Percentiles rank a stretch among this genome's conserved stretches.
These are phyloP conservation scores for Rana temporaria DNA, from an alignment of 2,113 vertebrate genomes.

Conservation along the genomic window DNA sequence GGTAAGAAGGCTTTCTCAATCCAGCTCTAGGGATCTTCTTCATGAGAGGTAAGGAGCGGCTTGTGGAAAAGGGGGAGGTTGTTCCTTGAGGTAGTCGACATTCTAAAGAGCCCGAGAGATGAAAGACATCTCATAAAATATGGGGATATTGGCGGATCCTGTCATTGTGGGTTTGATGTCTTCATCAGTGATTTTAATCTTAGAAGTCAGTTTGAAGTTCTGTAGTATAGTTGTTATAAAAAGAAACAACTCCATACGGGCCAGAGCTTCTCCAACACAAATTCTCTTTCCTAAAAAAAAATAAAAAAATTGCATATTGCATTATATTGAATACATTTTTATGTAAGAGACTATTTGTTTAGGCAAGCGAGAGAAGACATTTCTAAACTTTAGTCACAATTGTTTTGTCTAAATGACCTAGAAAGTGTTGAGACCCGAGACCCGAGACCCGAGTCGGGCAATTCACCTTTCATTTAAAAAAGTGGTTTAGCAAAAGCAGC, in stretches of 20 bases:
- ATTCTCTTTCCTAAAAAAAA: slow-evolving; percentile 60
- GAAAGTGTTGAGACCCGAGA: too few relatives aligned
- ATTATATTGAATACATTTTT: background rate
- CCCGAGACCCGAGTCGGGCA: too few relatives aligned
- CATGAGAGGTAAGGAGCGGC: too few relatives aligned
- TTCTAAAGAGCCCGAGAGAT: background rate
- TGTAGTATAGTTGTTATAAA: slow-evolving; percentile 34
- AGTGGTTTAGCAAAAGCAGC: too few relatives aligned
- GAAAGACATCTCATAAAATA: slow-evolving; percentile 16
- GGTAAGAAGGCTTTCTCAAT: too few relatives aligned
- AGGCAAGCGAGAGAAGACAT: too few relatives aligned
- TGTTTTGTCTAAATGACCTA: too few relatives aligned
- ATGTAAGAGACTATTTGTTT: background rate
- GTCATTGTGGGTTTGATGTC: slow-evolving; percentile 21
- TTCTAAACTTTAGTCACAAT: too few relatives aligned
- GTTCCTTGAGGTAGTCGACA: too few relatives aligned
- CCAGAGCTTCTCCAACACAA: slow-evolving; percentile 65
- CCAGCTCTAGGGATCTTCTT: too few relatives aligned
- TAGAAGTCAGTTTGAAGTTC: slow-evolving; percentile 20
- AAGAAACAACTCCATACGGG: slow-evolving; percentile 36
- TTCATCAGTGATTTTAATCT: background rate
- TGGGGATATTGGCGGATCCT: slow-evolving; percentile 22
- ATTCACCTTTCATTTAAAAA: too few relatives aligned
- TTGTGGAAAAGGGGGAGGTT: too few relatives aligned
- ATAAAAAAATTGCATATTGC: background rate